phyloP scores from a whole-genome alignment of 2,797 vertebrate genomes.

The Centropyge bicolor region DNA sequence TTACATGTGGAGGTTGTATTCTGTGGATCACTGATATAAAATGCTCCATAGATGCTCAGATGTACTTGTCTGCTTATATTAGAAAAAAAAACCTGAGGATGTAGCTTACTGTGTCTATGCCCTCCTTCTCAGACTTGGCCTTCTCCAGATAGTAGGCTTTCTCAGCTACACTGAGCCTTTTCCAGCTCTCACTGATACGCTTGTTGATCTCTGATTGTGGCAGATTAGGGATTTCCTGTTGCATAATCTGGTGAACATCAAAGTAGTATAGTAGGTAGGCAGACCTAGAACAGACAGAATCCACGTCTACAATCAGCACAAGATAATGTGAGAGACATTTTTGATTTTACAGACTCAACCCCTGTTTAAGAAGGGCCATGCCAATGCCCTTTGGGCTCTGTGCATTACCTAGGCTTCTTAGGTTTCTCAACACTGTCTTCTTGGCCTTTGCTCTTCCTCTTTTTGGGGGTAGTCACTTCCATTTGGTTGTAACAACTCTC shows the following conservation, averaged over 20 bases:
- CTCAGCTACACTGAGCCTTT: slow-evolving; percentile 94
- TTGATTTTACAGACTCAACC: background rate
- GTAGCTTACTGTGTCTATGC: slow-evolving; percentile 89
- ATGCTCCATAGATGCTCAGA: background rate
- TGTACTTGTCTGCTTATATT: too few relatives aligned
- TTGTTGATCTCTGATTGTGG: slow-evolving; percentile 99
- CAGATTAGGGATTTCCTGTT: slow-evolving; percentile 93
- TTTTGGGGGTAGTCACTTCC: slow-evolving; percentile 90
- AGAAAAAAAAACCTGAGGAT: background rate
- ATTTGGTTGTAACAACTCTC: slow-evolving; percentile 88
- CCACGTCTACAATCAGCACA: slow-evolving; percentile 1
- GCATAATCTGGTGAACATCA: slow-evolving; percentile 95
- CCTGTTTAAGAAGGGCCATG: background rate
- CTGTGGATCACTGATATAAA: background rate
- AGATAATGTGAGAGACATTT: background rate
- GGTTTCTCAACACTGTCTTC: slow-evolving; percentile 88
- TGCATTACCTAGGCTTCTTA: slow-evolving; percentile 92
- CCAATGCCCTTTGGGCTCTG: background rate
- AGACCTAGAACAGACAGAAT: slow-evolving; percentile 85
- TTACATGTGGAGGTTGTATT: background rate
- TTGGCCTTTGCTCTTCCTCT: slow-evolving; percentile 89
- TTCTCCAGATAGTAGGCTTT: slow-evolving; percentile 96
- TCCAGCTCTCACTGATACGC: slow-evolving; percentile 98
- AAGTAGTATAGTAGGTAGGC: slow-evolving; percentile 98
- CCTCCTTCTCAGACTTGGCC: slow-evolving; percentile 95